A percentile compares a stretch with the other conserved stretches of the same genome.
phyloP scores from a whole-genome alignment of 2,113 vertebrate species.

The Lophura nycthemera region DNA sequence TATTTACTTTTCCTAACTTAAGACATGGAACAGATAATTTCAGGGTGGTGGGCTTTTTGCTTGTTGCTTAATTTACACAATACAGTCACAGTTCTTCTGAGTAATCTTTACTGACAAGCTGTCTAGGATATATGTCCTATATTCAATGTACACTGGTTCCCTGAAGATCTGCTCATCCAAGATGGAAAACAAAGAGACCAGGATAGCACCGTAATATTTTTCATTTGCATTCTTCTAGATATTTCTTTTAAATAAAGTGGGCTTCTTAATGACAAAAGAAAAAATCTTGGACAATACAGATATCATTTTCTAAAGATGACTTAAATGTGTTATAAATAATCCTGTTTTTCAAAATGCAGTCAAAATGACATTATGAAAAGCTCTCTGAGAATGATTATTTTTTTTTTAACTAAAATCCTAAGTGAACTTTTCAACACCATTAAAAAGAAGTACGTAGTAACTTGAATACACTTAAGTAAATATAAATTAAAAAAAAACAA shows the following conservation, averaged over 20 bases:
- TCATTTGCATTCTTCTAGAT: neutral
- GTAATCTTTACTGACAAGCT: neutral
- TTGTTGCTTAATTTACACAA: neutral
- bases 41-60: fast-evolving
- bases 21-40: neutral
- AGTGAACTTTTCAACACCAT: neutral
- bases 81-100: neutral
- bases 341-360: neutral
- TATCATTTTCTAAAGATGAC: neutral
- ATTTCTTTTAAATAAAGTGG: neutral
- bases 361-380: neutral
- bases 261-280: neutral
- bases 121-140: neutral
- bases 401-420: neutral
- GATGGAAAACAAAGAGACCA: neutral
- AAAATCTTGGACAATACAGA: neutral
- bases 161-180: neutral
- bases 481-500: neutral
- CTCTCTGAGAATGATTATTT: neutral
- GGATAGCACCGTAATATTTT: neutral
- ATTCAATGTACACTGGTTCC: neutral
- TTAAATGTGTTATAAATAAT: neutral
- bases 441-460: neutral
- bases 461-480: neutral
- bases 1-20: neutral